Percentiles rank a stretch among this genome's conserved stretches.
Evolutionary conservation across 2,113 vertebrate species (phyloP).

Genomic region (Catagonus wagneri): DNA sequence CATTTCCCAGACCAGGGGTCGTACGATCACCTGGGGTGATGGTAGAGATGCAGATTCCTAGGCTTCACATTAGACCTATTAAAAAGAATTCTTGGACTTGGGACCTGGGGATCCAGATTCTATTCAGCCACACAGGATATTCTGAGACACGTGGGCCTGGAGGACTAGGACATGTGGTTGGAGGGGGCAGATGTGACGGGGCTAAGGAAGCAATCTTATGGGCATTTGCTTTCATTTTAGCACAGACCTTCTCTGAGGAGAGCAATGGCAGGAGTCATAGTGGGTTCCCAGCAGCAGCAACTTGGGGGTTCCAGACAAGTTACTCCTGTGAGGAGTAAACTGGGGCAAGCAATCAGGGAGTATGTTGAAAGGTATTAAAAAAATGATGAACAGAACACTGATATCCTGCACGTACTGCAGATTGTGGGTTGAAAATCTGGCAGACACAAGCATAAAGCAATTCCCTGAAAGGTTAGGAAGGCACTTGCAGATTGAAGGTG

Average conservation of each 20-base stretch:
- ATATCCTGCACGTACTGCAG: not conserved
- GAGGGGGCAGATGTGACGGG: not conserved
- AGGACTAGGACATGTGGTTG: not conserved
- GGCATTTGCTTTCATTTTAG: not conserved
- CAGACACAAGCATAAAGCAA: not conserved
- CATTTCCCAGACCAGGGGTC: not conserved
- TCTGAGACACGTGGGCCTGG: not conserved
- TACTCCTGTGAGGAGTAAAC: not conserved
- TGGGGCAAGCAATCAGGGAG: not conserved
- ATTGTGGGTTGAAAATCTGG: not conserved
- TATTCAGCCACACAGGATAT: not conserved
- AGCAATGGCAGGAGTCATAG: not conserved
- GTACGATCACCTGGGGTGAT: fast-evolving
- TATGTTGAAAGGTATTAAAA: not conserved
- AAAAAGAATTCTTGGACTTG: not conserved
- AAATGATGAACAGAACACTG: not conserved
- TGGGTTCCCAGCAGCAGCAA: not conserved
- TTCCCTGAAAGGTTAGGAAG: not conserved
- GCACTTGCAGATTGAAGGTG: not conserved
- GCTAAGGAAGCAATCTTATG: not conserved
- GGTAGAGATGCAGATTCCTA: not conserved
- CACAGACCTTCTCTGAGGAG: not conserved
- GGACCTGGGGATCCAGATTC: not conserved
- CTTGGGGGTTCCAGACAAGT: not conserved
- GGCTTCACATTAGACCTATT: not conserved